Conservation (phyloP, 2,113 vertebrate genomes). For the Rhegmatorhina hoffmannsi region DNA sequence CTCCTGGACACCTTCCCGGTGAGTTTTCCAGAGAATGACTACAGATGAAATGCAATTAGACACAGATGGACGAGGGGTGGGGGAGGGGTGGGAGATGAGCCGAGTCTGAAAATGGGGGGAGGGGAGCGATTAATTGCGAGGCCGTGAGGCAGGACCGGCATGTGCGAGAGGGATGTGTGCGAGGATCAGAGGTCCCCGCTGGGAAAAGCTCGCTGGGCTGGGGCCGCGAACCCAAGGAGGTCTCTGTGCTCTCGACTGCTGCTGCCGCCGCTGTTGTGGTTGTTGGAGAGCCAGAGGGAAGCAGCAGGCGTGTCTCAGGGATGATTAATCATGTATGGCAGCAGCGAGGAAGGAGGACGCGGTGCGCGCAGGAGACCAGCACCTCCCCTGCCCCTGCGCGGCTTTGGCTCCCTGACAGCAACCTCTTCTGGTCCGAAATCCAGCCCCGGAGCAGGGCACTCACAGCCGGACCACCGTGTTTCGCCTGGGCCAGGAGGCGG, state of each 20-base stretch:
- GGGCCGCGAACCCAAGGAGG: constrained; percentile 46
- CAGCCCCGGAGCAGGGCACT: not conserved
- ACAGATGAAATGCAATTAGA: constrained; percentile 67
- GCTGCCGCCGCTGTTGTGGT: constrained; percentile 3
- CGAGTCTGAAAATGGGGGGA: constrained; percentile 38
- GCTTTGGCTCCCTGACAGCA: not conserved
- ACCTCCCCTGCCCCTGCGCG: not conserved
- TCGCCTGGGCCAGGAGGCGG: not conserved
- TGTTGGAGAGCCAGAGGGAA: constrained; percentile 60
- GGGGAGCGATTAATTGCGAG: constrained; percentile 42
- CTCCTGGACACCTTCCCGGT: constrained; percentile 66
- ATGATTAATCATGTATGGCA: constrained; percentile 72
- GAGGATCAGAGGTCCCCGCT: constrained; percentile 24
- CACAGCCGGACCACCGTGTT: not conserved
- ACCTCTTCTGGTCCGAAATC: constrained; percentile 1
- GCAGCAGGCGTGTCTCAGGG: constrained; percentile 63
- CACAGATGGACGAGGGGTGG: constrained; percentile 49
- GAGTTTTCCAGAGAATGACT: constrained; percentile 67
- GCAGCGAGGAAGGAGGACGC: constrained; percentile 34
- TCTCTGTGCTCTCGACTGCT: constrained; percentile 43
- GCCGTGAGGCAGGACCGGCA: not conserved
- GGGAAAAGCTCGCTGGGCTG: constrained; percentile 15
- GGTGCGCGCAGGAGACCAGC: constrained; percentile 4
- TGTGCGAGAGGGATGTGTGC: not conserved
- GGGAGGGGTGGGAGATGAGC: constrained; percentile 41